These are phyloP conservation scores for Hartigia nigra DNA, from an alignment of 2,888 invertebrate genomes.

Conservation along the genomic window DNA sequence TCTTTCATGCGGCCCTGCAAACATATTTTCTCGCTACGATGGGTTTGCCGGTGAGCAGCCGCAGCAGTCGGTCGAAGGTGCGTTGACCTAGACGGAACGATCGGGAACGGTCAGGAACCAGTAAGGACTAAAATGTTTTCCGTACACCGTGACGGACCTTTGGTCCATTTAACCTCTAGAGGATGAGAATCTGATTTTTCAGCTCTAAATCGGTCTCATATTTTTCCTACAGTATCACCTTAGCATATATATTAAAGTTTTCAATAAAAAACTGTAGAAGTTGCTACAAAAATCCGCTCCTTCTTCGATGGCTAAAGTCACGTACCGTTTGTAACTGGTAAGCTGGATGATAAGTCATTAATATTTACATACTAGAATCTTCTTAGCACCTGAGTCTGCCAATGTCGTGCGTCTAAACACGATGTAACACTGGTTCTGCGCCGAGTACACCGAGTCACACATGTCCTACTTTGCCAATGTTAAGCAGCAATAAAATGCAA, in stretches of 20 bases:
- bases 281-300: too few species aligned
- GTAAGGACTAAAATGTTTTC: neutral
- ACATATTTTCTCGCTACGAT: conserved; percentile 21
- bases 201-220: too few species aligned
- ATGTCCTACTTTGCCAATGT: neutral
- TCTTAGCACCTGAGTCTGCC: neutral
- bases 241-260: too few species aligned
- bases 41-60: conserved; percentile 4
- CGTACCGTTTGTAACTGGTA: neutral
- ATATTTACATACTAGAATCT: neutral
- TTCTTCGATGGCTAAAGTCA: too few species aligned
- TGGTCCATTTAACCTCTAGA: neutral
- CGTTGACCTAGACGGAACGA: conserved; percentile 22
- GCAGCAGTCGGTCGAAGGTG: conserved; percentile 16
- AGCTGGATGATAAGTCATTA: neutral
- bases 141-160: neutral
- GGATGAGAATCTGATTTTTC: too few species aligned
- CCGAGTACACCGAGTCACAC: neutral
- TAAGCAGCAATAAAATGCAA: neutral
- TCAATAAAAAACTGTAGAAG: too few species aligned
- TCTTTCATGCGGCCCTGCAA: neutral
- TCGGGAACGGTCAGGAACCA: neutral
- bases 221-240: too few species aligned
- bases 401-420: neutral
- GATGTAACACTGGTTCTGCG: neutral